These are phyloP conservation scores for Scaptomyza pallida DNA, from an alignment of 1,140 invertebrate genomes.

Conservation along the genomic window DNA sequence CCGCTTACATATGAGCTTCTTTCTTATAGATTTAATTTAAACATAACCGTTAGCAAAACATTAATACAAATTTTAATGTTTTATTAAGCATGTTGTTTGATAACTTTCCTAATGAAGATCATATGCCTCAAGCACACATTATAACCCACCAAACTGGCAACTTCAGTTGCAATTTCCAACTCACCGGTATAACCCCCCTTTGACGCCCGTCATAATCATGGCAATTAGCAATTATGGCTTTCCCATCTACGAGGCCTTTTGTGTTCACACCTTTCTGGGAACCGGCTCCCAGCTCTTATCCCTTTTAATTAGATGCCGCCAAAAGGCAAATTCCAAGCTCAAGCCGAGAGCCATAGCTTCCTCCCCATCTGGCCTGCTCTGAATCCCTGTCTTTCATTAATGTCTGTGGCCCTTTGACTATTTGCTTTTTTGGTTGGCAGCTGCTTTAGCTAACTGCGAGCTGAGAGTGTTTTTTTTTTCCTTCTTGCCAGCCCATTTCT, in stretches of 20 bases:
- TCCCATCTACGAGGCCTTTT: constrained; percentile 19
- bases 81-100: neutral
- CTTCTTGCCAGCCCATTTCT: constrained; percentile 51
- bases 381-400: neutral
- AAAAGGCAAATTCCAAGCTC: constrained; percentile 68
- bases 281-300: constrained; percentile 53
- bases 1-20: too few relatives aligned
- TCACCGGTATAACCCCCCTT: constrained; percentile 19
- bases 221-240: constrained; percentile 75
- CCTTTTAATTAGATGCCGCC: constrained; percentile 77
- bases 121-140: neutral
- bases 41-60: too few relatives aligned
- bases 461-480: constrained; percentile 38
- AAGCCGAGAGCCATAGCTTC: constrained; percentile 40
- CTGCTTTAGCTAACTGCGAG: constrained; percentile 49
- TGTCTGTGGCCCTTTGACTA: constrained; percentile 1
- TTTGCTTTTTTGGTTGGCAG: constrained; percentile 53
- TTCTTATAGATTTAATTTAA: too few relatives aligned
- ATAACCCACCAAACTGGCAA: neutral
- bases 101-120: neutral
- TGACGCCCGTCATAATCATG: constrained; percentile 61
- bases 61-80: too few relatives aligned
- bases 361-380: too few relatives aligned
- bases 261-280: constrained; percentile 70
- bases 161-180: constrained; percentile 13